Base-by-base conservation (phyloP, 2,113 vertebrate species). In the Parus major region DNA sequence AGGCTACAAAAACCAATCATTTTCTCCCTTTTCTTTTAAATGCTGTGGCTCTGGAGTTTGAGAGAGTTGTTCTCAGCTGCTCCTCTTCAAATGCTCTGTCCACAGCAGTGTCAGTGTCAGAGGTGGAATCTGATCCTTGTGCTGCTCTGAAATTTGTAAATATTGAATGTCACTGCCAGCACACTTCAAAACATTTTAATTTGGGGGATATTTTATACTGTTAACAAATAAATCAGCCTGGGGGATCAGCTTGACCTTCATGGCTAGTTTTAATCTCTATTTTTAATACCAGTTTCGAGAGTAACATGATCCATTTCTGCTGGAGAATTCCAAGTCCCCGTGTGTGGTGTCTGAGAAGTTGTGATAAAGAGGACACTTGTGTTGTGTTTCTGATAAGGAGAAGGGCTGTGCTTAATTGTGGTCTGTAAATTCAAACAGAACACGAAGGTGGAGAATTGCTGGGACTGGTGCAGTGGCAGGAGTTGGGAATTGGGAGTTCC, bases 251-350 rank as follows among this genome's bases (percentile, higher is more conserved):
- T 35, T 31, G 44, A 28, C 25, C 53, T 87, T 69, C n/a, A 2
- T 23, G 42, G 44, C 12, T 53, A 10, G n/a, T 33, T 69, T 47
- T 49, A 23, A 56, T 65, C 49, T 82, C 9, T n/a, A 0, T 1
- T 11, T 56, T 76, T 52, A 57, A 35, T 46, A 0, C 28, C 12
- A 5, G 0, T 70, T 44, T 83, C 6, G 9, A 47, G 59, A 70
- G 64, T 33, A 64, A 47, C 7, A 0, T 0, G 44, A 10, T 59
- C 27, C 0, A 1, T 76, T 68, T 29, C 27, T 75, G 80, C 69
- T 60, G 72, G 47, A 12, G 64, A 64, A 9, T 8, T 41, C 15
- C 15, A 15, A 24, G 55, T 23, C 11, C 3, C 4, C 18, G 5
- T 18, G 3, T 33, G 77, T 33, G 69, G 49, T 41, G 5, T n/a